Evolutionary conservation across 2,888 invertebrate genomes (phyloP).

Genomic region (Cataglyphis albicans): DNA sequence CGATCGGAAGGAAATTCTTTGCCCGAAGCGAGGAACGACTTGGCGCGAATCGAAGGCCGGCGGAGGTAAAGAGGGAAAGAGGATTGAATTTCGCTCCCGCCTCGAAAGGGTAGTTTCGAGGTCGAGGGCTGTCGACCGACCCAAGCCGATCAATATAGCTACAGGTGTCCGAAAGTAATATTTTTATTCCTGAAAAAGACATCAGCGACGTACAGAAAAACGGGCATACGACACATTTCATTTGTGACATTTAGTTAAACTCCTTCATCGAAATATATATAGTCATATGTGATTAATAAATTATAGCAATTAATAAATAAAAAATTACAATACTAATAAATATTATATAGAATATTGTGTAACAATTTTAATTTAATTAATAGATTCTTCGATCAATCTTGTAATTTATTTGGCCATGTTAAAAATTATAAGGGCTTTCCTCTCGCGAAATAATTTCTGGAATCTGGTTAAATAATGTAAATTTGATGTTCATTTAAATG

Average conservation of each 20-base stretch:
- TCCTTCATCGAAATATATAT: not conserved
- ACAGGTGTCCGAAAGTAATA: conserved; percentile 81
- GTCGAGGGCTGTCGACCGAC: conserved; percentile 75
- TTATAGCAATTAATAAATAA: too few species aligned
- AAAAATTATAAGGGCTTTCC: not conserved
- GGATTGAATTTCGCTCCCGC: conserved; percentile 71
- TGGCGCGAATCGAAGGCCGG: conserved; percentile 37
- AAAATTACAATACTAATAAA: conserved; percentile 8
- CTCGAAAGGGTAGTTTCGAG: conserved; percentile 73
- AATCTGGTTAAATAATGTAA: not conserved
- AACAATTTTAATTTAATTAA: not conserved
- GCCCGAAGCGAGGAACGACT: not conserved
- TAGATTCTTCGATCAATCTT: not conserved
- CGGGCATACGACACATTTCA: not conserved
- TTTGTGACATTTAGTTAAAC: not conserved
- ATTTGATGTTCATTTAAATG: not conserved
- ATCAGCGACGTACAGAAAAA: not conserved
- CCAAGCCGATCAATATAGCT: conserved; percentile 81
- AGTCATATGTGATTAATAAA: not conserved
- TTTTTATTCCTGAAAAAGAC: conserved; percentile 34
- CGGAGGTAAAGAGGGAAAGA: conserved; percentile 59
- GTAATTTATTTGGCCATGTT: not conserved
- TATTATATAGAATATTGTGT: not conserved
- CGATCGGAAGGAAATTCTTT: conserved; percentile 34
- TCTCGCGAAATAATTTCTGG: not conserved